These are phyloP conservation scores for Malurus alboscapulatus DNA, from an alignment of 2,113 vertebrate genomes.

Conservation along the genomic window DNA sequence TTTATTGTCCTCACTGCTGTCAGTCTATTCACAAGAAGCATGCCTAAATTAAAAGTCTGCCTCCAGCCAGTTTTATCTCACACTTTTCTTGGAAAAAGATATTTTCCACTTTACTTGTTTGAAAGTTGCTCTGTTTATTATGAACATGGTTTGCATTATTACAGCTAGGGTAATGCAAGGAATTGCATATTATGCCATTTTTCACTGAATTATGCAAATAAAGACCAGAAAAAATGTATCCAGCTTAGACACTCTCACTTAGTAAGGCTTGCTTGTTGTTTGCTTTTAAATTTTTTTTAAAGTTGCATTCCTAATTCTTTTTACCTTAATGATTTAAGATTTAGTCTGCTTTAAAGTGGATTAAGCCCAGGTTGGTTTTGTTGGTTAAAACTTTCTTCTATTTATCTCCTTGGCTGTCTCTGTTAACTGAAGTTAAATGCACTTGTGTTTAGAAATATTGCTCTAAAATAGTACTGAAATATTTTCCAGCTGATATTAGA, in stretches of 20 bases:
- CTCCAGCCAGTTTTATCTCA: background rate
- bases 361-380: background rate
- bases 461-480: background rate
- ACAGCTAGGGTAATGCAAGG: background rate
- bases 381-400: background rate
- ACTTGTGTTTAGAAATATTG: background rate
- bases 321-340: background rate
- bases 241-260: background rate
- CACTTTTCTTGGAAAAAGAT: background rate
- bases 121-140: background rate
- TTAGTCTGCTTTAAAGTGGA: background rate
- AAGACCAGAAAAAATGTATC: background rate
- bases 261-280: background rate
- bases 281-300: background rate
- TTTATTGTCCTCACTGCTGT: background rate
- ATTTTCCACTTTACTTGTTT: background rate
- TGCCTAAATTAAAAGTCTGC: background rate
- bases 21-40: background rate
- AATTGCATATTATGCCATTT: background rate
- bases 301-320: background rate
- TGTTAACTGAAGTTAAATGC: background rate
- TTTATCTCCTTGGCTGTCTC: background rate
- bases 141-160: background rate
- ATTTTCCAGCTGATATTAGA: background rate
- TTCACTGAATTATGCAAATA: background rate